Conservation (phyloP, 2,113 vertebrate species). For the Malurus melanocephalus region DNA sequence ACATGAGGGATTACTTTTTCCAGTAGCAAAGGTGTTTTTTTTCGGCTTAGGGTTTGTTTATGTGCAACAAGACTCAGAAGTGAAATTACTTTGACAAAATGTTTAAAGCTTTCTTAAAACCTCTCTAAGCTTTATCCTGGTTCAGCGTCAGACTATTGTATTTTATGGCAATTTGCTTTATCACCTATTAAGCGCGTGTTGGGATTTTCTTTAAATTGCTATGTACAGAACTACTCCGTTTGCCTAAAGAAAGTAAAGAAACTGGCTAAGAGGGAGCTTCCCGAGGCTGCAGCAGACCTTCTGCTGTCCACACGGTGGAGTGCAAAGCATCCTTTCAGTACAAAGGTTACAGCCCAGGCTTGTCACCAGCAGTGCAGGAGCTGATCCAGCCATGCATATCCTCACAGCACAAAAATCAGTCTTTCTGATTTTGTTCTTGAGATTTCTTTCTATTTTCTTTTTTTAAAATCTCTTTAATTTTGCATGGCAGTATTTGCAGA, state of each 20-base stretch:
- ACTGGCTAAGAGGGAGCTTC: background rate
- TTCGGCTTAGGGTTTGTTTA: background rate
- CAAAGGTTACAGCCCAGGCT: background rate
- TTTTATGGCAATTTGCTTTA: background rate
- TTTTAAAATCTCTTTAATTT: background rate
- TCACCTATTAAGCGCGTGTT: background rate
- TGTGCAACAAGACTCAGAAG: background rate
- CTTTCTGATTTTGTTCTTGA: background rate
- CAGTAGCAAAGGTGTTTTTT: background rate
- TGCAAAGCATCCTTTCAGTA: background rate
- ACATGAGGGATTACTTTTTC: background rate
- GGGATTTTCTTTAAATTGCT: constrained; percentile 1
- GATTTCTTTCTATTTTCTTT: background rate
- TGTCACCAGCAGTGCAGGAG: background rate
- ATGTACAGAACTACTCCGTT: background rate
- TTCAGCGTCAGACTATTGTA: background rate
- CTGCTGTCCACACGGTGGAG: constrained; percentile 42
- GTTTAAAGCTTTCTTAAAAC: background rate
- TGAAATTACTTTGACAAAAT: background rate
- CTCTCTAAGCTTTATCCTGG: background rate
- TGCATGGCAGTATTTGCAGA: background rate
- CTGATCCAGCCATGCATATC: background rate
- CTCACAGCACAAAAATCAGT: background rate
- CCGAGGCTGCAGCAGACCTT: background rate
- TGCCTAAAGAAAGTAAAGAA: background rate